Evolutionary conservation across 2,888 invertebrate species (phyloP).

Genomic region (Drosophila paracracens): DNA sequence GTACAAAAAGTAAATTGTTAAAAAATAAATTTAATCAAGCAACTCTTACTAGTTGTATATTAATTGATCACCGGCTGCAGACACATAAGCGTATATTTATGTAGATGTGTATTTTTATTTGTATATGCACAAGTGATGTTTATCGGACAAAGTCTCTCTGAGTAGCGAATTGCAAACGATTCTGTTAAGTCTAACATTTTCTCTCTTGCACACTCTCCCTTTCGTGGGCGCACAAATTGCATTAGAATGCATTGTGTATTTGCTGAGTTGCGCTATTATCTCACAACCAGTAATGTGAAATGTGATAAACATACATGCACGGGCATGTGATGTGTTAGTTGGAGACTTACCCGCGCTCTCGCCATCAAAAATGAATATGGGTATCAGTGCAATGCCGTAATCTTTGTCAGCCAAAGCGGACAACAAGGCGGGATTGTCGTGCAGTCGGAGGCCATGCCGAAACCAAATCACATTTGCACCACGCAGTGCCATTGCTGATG

Average conservation of each 20-base stretch:
- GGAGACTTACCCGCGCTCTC: constrained; percentile 88
- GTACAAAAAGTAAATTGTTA: not conserved
- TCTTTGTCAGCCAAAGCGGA: constrained; percentile 85
- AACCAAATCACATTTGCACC: constrained; percentile 88
- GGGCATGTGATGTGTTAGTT: not conserved
- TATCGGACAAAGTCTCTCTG: constrained; percentile 24
- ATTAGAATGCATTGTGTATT: constrained; percentile 54
- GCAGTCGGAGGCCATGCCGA: constrained; percentile 89
- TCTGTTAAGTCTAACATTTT: constrained; percentile 1
- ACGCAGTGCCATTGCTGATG: constrained; percentile 37
- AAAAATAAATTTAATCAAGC: not conserved
- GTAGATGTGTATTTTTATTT: not conserved
- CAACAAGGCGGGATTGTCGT: constrained; percentile 89
- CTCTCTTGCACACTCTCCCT: constrained; percentile 4
- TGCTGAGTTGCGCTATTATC: constrained; percentile 18
- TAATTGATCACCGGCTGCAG: not conserved
- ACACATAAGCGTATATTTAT: not conserved
- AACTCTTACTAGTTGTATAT: too few relatives aligned
- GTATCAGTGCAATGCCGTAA: constrained; percentile 85
- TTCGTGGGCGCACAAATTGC: constrained; percentile 31
- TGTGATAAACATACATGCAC: not conserved
- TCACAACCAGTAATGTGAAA: not conserved
- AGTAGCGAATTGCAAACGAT: constrained; percentile 22
- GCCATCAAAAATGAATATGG: constrained; percentile 91
- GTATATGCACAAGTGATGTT: constrained; percentile 1